Conservation (phyloP, 2,113 vertebrate species). For the Barbus barbus region DNA sequence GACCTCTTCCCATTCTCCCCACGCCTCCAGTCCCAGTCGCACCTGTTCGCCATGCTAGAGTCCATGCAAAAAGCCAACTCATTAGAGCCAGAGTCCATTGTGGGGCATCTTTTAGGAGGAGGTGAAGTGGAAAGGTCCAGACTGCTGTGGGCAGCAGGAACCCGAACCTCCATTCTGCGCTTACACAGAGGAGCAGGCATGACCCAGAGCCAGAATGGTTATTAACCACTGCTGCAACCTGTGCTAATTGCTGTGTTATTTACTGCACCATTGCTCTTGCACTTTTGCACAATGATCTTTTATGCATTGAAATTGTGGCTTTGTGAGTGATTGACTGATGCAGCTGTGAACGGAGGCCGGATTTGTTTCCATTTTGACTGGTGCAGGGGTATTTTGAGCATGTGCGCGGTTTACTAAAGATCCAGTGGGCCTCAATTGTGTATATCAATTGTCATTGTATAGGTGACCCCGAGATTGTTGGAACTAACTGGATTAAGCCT, state of each 20-base stretch:
- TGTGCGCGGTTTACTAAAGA: conserved; percentile 13
- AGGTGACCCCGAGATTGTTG: conserved; percentile 42
- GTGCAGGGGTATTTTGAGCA: conserved; percentile 1
- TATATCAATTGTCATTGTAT: conserved; percentile 32
- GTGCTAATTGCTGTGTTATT: conserved; percentile 53
- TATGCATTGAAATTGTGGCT: conserved; percentile 34
- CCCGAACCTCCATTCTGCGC: conserved; percentile 59
- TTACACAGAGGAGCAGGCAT: conserved; percentile 42
- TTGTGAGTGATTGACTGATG: conserved; percentile 30
- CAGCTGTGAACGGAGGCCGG: conserved; percentile 24
- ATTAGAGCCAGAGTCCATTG: conserved; percentile 66
- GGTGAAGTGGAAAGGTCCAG: conserved; percentile 71
- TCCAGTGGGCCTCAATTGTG: conserved; percentile 10
- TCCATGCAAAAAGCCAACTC: conserved; percentile 66
- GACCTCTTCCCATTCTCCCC: conserved; percentile 54
- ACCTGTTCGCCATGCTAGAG: conserved; percentile 68
- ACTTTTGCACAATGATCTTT: conserved; percentile 39
- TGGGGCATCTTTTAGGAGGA: conserved; percentile 67
- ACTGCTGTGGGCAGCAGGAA: conserved; percentile 61
- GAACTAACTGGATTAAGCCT: conserved; percentile 27
- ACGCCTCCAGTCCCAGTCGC: conserved; percentile 58
- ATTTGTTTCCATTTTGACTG: conserved; percentile 19
- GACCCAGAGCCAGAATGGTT: background rate
- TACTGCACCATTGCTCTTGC: conserved; percentile 36
- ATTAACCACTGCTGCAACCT: conserved; percentile 12